Percentiles rank a stretch among this genome's conserved stretches.
These are phyloP conservation scores for Budorcas taxicolor DNA, from an alignment of 2,113 vertebrate species.

Conservation along the genomic window DNA sequence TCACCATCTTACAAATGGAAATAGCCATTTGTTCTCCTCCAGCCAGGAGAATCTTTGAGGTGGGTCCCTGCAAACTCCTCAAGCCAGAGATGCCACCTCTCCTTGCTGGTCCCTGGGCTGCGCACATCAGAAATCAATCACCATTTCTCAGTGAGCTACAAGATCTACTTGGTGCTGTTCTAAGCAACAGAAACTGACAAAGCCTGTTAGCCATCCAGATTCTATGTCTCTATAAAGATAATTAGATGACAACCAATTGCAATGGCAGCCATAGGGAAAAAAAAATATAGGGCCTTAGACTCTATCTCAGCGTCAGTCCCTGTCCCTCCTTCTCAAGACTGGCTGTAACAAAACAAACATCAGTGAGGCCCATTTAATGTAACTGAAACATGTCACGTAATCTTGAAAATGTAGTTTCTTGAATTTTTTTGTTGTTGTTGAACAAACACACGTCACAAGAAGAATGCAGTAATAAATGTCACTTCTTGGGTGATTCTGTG, in stretches of 20 bases:
- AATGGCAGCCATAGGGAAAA: background rate
- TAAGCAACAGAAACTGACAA: background rate
- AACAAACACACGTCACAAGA: background rate
- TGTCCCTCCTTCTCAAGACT: background rate
- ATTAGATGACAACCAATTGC: background rate
- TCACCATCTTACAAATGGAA: background rate
- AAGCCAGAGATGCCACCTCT: background rate
- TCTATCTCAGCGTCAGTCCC: background rate
- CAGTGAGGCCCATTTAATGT: background rate
- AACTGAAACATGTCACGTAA: background rate
- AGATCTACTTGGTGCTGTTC: background rate
- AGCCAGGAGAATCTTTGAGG: background rate
- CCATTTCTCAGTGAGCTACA: background rate
- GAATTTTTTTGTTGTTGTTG: background rate
- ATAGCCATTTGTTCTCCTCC: background rate
- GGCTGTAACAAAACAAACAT: background rate
- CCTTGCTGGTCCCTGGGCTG: no score
- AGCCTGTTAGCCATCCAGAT: background rate
- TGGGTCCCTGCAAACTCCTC: background rate
- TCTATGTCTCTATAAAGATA: constrained; percentile 11
- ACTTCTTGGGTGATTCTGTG: background rate
- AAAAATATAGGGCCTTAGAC: background rate
- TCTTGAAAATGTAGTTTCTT: background rate
- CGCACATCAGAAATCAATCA: fast-evolving
- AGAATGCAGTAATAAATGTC: background rate